phyloP scores from a whole-genome alignment of 2,113 vertebrate species.

The Epinephelus moara region DNA sequence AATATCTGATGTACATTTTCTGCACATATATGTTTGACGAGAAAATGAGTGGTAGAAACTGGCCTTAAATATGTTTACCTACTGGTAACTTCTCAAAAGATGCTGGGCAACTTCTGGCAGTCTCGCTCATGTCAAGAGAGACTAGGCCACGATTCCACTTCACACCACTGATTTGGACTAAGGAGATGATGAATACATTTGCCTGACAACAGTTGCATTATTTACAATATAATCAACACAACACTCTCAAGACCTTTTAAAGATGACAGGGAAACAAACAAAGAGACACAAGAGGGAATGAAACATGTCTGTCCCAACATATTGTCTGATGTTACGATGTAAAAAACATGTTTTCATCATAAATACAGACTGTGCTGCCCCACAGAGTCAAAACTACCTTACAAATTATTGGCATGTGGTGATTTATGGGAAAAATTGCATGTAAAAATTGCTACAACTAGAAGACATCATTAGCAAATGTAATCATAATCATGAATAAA shows the following conservation, averaged over 20 bases:
- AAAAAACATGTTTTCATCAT: not conserved
- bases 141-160: slow-evolving; percentile 6
- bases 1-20: slow-evolving; percentile 9
- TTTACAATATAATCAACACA: slow-evolving; percentile 47
- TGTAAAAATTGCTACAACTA: not conserved
- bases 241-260: slow-evolving; percentile 1
- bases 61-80: not conserved
- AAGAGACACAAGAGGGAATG: not conserved
- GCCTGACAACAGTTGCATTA: slow-evolving; percentile 54
- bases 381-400: not conserved
- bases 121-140: not conserved
- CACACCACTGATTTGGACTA: slow-evolving; percentile 13
- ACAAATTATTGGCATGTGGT: not conserved
- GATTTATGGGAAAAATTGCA: too few species aligned
- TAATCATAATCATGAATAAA: too few species aligned
- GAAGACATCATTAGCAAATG: too few species aligned
- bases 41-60: not conserved
- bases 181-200: slow-evolving; percentile 23
- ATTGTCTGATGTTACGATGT: not conserved
- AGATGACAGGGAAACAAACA: not conserved
- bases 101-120: not conserved
- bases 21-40: slow-evolving; percentile 15
- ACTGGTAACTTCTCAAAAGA: not conserved
- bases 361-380: not conserved
- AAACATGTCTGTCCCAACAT: not conserved